A percentile compares a stretch with the other conserved stretches of the same genome.
Evolutionary conservation across 2,113 vertebrate species (phyloP).

Genomic region (Agelaius phoeniceus): DNA sequence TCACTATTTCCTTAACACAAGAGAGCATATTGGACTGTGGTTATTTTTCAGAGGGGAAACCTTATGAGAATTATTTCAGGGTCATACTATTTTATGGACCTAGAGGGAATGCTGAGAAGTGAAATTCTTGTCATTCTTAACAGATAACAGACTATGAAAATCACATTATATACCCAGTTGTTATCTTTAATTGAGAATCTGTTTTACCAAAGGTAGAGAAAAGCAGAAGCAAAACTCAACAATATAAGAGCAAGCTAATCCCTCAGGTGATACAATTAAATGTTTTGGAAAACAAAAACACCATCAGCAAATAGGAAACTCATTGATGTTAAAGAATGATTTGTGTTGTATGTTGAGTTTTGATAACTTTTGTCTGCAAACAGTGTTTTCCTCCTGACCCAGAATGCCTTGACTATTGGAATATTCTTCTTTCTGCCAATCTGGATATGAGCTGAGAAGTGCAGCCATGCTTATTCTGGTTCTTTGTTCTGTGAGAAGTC

Average conservation of each 20-base stretch:
- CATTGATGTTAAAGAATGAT: not conserved
- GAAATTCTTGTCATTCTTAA: not conserved
- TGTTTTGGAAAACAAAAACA: not conserved
- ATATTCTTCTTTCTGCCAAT: not conserved
- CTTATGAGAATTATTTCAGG: conserved; percentile 25
- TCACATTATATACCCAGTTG: not conserved
- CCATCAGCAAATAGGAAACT: not conserved
- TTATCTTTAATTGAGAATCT: conserved; percentile 40
- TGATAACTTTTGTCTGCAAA: not conserved
- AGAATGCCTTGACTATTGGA: not conserved
- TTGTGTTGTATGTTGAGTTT: not conserved
- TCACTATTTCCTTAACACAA: not conserved
- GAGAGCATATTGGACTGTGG: not conserved
- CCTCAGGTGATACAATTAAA: not conserved
- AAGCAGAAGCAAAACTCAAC: not conserved
- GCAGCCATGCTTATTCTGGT: not conserved
- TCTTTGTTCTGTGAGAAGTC: not conserved
- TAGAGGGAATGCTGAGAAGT: not conserved
- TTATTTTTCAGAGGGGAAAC: conserved; percentile 11
- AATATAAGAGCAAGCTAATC: not conserved
- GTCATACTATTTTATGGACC: conserved; percentile 5
- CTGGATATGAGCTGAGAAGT: not conserved
- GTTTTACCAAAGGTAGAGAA: not conserved
- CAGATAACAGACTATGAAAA: conserved; percentile 10
- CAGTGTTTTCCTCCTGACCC: not conserved